A percentile compares a stretch with the other conserved stretches of the same genome.
Evolutionary conservation across 2,113 vertebrate genomes (phyloP).

Genomic region (Chaetodon trifascialis): DNA sequence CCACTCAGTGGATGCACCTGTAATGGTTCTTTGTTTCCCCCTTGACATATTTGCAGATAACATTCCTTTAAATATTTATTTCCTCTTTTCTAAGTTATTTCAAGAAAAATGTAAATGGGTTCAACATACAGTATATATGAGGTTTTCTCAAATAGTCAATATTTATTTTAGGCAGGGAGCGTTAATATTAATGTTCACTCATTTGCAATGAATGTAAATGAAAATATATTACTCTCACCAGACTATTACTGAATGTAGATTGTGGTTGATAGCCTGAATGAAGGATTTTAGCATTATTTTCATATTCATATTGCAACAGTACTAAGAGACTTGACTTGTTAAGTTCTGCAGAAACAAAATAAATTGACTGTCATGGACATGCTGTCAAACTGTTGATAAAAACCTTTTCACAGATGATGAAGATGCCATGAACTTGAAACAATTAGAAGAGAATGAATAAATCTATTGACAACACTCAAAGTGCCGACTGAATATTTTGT

Average conservation of each 20-base stretch:
- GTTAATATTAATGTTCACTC: background rate
- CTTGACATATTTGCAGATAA: background rate
- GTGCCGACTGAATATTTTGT: background rate
- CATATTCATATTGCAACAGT: background rate
- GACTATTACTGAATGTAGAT: slow-evolving; percentile 27
- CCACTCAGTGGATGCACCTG: background rate
- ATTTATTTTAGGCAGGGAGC: background rate
- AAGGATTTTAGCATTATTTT: background rate
- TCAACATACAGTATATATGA: background rate
- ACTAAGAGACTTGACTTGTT: background rate
- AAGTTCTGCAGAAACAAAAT: background rate
- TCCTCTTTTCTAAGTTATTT: slow-evolving; percentile 26
- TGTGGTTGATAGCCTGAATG: background rate
- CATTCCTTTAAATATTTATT: slow-evolving; percentile 20
- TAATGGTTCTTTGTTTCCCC: background rate
- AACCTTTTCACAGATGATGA: background rate
- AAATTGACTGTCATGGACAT: background rate
- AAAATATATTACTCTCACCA: background rate
- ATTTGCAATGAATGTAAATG: slow-evolving; percentile 3
- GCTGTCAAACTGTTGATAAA: background rate
- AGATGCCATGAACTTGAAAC: background rate
- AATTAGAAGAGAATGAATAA: slow-evolving; percentile 14
- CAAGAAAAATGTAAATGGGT: background rate
- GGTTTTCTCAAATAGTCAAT: background rate
- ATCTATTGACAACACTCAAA: background rate